Evolutionary conservation across 2,797 vertebrate genomes (phyloP), one percentile per base, ranked within the genome.

Genomic region (Threskiornis aethiopicus): DNA sequence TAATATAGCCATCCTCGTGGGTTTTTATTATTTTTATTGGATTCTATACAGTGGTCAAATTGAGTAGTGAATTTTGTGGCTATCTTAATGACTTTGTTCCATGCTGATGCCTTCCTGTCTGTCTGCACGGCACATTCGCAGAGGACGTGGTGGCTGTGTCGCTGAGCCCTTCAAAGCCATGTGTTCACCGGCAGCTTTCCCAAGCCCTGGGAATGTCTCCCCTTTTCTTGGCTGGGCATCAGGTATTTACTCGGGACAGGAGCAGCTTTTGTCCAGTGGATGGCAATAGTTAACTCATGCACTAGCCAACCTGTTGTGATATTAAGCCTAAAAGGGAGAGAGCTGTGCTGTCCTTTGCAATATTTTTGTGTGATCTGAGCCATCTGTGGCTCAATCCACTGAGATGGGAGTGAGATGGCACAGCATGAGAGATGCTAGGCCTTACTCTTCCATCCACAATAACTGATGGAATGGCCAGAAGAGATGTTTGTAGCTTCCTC

Each of bases 41-140:
- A 28, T 78, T 71, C 33, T 81, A 3, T 49, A 2, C 55, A 55
- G 51, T 85, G 89, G 55, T 87, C 84, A 46, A 47, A 76, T 51
- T 42, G 71, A 89, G 85, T 39, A 54, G 61, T 81, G 83, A 78
- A 44, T 95, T 91, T 72, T 78, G 80, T 80, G 79, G 64, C 93
- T 84, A 39, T n/a, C 57, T 35, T 19, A 71, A 72, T 44, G 79
- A 44, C 52, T 84, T 57, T 10, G 35, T 92, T 89, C 69, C 57
- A 29, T 21, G 82, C 72, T 0, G 5, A 3, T 69, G 76, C 64
- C 75, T 85, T 37, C 0, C 0, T 13, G 49, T 29, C 54, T 41
- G 17, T 6, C 59, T n/a, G 8, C 9, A 5, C 47, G 52, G 59
- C 52, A 51, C 1, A 0, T 52, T 78, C 1, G 0, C 65, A 4